Evolutionary conservation across 2,888 invertebrate genomes (phyloP), one percentile per base, ranked within the genome.

Genomic region (Toxonevra muliebris): DNA sequence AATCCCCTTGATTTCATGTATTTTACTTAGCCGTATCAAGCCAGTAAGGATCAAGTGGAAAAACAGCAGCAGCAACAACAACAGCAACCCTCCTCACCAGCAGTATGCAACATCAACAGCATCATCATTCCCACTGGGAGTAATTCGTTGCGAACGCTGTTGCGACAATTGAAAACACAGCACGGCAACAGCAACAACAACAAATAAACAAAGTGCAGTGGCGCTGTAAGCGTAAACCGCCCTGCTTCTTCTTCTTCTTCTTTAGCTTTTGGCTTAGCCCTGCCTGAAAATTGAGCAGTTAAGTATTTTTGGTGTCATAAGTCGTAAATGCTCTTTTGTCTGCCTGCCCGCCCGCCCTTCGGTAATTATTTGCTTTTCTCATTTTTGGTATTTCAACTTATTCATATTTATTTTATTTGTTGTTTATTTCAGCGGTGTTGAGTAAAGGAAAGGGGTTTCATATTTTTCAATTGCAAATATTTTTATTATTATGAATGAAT

Each of bases 231-330:
- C 30, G 30, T 30, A 30, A 30, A 2, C 30, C 30, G 7, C 60
- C 17, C 40, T n/a, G n/a, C 13, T 50, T 61, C 20, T 9, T 17
- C 19, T 48, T 41, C 42, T 15, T 40, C 54, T 19, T 30, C 19
- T 57, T 59, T 10, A 12, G 45, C 50, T 30, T 45, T 5, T 52
- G 19, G 52, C 30, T n/a, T 42, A 13, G 17, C 0, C 15, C 52
- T 30, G 58, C 59, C 74, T 71, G 75, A 77, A 80, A 82, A 82
- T 80, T 80, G 78, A 79, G 79, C 81, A 80, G 80, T 82, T 81
- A 80, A 81, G 80, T 45, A 50, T 68, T 63, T 43, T 30, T 77
- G 81, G 84, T 84, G 83, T 82, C 80, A 83, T 78, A 84, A 83
- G 83, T 80, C 79, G 82, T 74, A 77, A 78, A 80, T 82, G 77